phyloP scores from a whole-genome alignment of 1,140 invertebrate species.

The Drosophila quadrilineata region DNA sequence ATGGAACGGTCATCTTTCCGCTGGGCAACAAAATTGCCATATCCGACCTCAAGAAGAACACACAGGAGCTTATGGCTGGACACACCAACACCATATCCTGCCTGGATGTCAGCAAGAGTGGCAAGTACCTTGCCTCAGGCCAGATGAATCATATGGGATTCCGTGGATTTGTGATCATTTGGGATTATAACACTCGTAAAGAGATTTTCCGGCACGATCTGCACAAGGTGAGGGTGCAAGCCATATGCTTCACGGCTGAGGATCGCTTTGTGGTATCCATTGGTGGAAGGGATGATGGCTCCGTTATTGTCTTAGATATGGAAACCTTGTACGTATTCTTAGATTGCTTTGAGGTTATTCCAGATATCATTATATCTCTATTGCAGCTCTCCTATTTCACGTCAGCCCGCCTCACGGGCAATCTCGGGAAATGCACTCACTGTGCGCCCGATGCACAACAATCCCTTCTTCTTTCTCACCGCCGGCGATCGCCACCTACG shows the following conservation, averaged over 20 bases:
- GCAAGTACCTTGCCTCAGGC: constrained; percentile 92
- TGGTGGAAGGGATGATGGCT: constrained; percentile 94
- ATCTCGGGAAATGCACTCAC: constrained; percentile 86
- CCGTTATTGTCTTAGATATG: constrained; percentile 89
- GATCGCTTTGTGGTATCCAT: constrained; percentile 91
- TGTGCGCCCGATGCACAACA: constrained; percentile 83
- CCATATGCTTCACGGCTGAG: constrained; percentile 90
- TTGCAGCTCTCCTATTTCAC: constrained; percentile 84
- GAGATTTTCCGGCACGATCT: constrained; percentile 87
- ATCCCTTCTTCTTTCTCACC: constrained; percentile 85
- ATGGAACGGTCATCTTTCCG: constrained; percentile 90
- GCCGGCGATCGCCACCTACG: constrained; percentile 87
- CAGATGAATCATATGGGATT: constrained; percentile 95
- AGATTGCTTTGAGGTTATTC: neutral
- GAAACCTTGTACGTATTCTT: constrained; percentile 81
- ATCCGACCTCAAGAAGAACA: constrained; percentile 87
- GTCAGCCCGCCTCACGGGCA: constrained; percentile 85
- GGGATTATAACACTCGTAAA: constrained; percentile 88
- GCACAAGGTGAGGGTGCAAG: constrained; percentile 93
- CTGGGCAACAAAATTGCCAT: constrained; percentile 92
- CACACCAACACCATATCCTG: constrained; percentile 93
- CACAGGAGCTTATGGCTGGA: constrained; percentile 90
- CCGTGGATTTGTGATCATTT: constrained; percentile 92
- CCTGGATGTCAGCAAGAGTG: constrained; percentile 88
- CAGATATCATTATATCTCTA: neutral